Conservation (phyloP, 2,113 vertebrate species). For the Ailuropoda melanoleuca region DNA sequence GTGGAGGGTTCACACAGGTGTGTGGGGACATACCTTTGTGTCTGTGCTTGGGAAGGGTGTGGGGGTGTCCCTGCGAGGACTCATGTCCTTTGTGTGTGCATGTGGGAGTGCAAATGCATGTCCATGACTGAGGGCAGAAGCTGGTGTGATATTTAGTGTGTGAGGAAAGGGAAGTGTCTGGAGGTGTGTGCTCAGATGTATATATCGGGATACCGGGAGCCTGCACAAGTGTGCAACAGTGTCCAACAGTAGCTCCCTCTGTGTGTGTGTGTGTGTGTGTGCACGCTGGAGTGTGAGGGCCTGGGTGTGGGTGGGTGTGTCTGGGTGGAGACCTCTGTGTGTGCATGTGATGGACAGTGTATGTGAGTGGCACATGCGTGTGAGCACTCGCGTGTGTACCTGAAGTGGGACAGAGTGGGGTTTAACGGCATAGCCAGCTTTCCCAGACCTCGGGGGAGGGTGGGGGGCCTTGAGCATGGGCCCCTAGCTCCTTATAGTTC, state of each 20-base stretch:
- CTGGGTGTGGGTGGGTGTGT: no score
- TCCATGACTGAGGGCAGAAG: not conserved
- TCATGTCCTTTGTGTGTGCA: not conserved
- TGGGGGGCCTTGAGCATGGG: not conserved
- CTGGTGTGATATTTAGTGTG: accelerated
- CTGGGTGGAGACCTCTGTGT: not conserved
- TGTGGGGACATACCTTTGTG: accelerated
- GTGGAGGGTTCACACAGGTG: not conserved
- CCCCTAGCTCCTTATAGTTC: not conserved
- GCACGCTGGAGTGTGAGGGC: accelerated
- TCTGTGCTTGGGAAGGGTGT: not conserved
- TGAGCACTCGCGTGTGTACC: not conserved
- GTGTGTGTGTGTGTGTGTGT: not conserved
- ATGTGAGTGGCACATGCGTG: accelerated
- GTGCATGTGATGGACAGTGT: accelerated
- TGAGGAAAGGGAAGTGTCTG: accelerated
- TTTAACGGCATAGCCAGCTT: not conserved
- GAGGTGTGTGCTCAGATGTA: not conserved
- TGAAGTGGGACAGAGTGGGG: no score
- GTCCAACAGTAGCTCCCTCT: not conserved
- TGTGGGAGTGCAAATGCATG: no score
- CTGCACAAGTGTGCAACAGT: not conserved
- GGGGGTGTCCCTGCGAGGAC: not conserved
- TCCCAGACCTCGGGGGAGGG: not conserved
- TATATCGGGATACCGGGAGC: not conserved